phyloP scores from a whole-genome alignment of 2,113 vertebrate species.

The Callipepla californica region DNA sequence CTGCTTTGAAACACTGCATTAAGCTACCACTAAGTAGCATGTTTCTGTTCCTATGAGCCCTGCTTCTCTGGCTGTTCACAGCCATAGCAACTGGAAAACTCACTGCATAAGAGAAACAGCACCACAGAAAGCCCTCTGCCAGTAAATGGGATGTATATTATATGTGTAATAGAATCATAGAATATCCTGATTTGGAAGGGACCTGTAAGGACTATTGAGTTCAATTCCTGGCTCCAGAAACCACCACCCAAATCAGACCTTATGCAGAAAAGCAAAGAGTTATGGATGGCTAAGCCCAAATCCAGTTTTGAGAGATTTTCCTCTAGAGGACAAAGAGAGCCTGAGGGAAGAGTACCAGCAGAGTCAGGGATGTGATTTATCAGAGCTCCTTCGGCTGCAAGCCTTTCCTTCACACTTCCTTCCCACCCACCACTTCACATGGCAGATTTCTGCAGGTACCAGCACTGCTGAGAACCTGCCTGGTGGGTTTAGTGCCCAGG shows the following conservation, averaged over 20 bases:
- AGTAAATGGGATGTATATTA: neutral
- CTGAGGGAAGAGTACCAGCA: neutral
- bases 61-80: neutral
- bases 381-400: neutral
- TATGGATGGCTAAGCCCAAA: neutral
- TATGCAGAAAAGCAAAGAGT: neutral
- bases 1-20: slow-evolving; percentile 7
- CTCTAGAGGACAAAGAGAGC: neutral
- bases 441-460: slow-evolving; percentile 21
- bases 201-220: too few species aligned
- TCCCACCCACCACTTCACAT: neutral
- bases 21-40: neutral
- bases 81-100: slow-evolving; percentile 38
- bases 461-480: neutral
- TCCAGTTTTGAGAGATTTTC: neutral
- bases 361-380: neutral
- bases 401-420: neutral
- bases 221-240: too few species aligned
- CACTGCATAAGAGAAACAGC: neutral
- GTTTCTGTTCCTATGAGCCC: slow-evolving; percentile 7
- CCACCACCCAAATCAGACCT: too few species aligned
- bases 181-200: too few species aligned
- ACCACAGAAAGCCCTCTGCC: neutral
- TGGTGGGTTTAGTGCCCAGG: neutral
- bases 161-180: neutral